These are phyloP conservation scores for Chunga burmeisteri DNA, from an alignment of 2,113 vertebrate species.

Conservation along the genomic window DNA sequence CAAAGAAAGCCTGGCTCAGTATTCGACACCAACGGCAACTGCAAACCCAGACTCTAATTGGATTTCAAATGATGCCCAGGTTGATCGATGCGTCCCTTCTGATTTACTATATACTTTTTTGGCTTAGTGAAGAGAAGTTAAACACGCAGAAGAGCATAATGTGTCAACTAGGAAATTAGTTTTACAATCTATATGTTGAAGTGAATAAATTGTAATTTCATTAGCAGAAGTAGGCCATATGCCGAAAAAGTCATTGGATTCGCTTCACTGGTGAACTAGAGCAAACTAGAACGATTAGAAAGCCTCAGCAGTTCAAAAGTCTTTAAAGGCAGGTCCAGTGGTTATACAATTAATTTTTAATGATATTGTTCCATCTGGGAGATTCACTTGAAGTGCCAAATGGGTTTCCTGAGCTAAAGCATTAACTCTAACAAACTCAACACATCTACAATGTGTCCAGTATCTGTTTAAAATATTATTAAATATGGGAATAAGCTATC, in stretches of 20 bases:
- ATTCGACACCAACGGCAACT: background rate
- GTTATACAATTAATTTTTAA: constrained; percentile 79
- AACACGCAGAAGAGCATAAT: constrained; percentile 3
- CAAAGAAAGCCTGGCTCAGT: background rate
- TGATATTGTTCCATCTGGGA: constrained; percentile 70
- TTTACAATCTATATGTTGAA: constrained; percentile 31
- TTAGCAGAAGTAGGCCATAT: constrained; percentile 51
- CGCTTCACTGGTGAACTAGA: constrained; percentile 69
- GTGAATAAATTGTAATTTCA: constrained; percentile 49
- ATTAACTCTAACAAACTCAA: constrained; percentile 56
- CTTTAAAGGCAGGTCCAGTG: constrained; percentile 68
- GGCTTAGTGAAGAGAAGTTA: background rate
- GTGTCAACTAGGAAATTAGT: constrained; percentile 34
- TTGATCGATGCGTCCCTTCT: background rate
- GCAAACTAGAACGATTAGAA: constrained; percentile 58
- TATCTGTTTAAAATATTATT: constrained; percentile 24
- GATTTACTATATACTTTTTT: background rate
- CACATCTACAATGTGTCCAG: background rate
- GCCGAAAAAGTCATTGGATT: constrained; percentile 48
- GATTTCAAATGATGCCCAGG: background rate
- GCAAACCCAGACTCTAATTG: background rate
- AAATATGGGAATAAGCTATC: background rate
- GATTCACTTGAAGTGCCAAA: constrained; percentile 60
- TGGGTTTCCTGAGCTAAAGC: constrained; percentile 36
- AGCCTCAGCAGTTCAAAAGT: constrained; percentile 69